Evolutionary conservation across 2,888 invertebrate genomes (phyloP), one percentile per base, ranked within the genome.

Genomic region (Lithophane socia): DNA sequence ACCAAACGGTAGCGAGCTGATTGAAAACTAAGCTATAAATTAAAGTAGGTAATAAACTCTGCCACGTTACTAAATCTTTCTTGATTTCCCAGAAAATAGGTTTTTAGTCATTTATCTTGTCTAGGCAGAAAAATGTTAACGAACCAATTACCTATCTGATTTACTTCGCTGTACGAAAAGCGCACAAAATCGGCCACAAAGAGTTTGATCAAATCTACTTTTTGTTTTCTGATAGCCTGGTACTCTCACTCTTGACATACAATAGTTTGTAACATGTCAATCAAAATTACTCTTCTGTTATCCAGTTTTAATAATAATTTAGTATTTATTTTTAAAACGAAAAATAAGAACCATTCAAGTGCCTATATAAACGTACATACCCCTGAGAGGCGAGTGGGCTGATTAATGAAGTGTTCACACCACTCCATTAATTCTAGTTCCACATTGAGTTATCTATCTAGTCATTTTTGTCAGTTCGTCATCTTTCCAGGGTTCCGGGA

Each of bases 11-110:
- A 49, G 21, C 42, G 0, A 52, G 42, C 60, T 60, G n/a, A 3
- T 77, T 77, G 37, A 72, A 64, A 82, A 74, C 60, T 49, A 56
- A 24, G 63, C 63, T 69, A 68, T 74, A 74, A 82, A 78, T 74
- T 82, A 56, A 68, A 78, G 56, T 63, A 29, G 29, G 29, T 29
- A 75, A 73, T 71, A 82, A 77, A 82, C 67, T 71, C 49, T 66
- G 73, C 61, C 13, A 67, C 24, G 47, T 42, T 37, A 74, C 44
- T 74, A 69, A 82, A 61, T 69, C 24, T 21, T 61, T 82, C 56
- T 67, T 66, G 61, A 68, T 78, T 82, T 71, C 29, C 61, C 68
- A 75, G 74, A 69, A 77, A 71, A 73, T 74, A 65, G 71, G 61
- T 56, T 74, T 81, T 72, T 37, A 52, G 70, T n/a, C 0, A 78